phyloP scores from a whole-genome alignment of 1,140 invertebrate species.

The Eumaeus atala region DNA sequence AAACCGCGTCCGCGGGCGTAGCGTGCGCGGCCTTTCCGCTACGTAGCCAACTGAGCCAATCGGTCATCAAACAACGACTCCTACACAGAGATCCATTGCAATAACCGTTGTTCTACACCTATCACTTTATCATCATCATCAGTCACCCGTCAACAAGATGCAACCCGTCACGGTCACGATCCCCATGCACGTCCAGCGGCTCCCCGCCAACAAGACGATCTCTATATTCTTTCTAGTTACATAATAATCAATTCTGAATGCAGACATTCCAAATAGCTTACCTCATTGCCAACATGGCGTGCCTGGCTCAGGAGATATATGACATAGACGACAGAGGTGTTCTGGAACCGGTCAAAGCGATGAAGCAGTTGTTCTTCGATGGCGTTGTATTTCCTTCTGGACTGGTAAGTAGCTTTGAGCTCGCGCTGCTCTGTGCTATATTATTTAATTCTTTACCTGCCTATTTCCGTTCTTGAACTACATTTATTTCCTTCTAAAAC shows the following conservation, averaged over 20 bases:
- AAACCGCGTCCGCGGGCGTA: too few relatives aligned
- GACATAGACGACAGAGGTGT: conserved; percentile 17
- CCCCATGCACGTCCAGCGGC: not conserved
- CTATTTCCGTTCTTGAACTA: too few relatives aligned
- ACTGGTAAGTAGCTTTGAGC: not conserved
- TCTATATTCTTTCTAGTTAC: not conserved
- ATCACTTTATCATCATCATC: too few relatives aligned
- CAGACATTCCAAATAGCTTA: conserved; percentile 33
- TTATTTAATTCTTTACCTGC: not conserved
- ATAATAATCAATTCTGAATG: conserved; percentile 19
- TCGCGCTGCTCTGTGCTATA: not conserved
- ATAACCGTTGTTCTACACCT: too few relatives aligned
- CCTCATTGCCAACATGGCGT: conserved; percentile 24
- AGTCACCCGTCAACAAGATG: too few relatives aligned
- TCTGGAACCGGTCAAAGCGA: conserved; percentile 20
- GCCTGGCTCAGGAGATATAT: conserved; percentile 16
- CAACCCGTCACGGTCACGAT: too few relatives aligned
- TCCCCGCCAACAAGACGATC: not conserved
- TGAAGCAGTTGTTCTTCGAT: conserved; percentile 20
- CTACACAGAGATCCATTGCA: too few relatives aligned
- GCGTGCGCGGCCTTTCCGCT: too few relatives aligned
- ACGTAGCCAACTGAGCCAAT: too few relatives aligned
- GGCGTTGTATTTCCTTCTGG: not conserved
- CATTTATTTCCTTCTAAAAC: too few relatives aligned
- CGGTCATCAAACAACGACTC: too few relatives aligned